Evolutionary conservation across 1,140 invertebrate genomes (phyloP), one percentile per base, ranked within the genome.

Genomic region (Caenorhabditis remanei): DNA sequence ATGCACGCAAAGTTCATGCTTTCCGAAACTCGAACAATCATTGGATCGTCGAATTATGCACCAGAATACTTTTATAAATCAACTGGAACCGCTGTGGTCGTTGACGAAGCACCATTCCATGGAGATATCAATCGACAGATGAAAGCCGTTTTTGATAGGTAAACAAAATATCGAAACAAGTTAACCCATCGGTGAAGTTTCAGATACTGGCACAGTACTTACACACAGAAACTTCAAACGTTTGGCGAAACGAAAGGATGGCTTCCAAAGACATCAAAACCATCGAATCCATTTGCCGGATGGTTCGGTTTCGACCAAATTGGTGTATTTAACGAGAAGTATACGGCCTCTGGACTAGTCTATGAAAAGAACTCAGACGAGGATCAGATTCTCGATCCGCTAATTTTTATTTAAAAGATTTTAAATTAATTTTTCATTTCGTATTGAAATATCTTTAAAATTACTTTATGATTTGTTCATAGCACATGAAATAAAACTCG

Each of bases 61-160:
- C 71, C 71, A 13, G 71, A 79, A 50, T 79, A 79, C 46, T 79
- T 79, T 79, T 79, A 79, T 41, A 79, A 79, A 79, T 79, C 71
- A 21, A 79, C 71, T 50, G 71, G 71, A 48, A 79, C 46, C 4
- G 71, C 71, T 11, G n/a, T 79, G 24, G 41, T 79, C 24, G 71
- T 79, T 11, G 71, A 79, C 16, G 71, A 79, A 79, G 71, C 50
- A 50, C 46, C 46, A 14, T 19, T 46, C 19, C 13, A 79, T 32
- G 71, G 71, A 2, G 71, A 79, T 50, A 79, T 79, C n/a, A 79
- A 79, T 24, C 13, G 40, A n/a, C 71, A 79, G 24, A 50, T 79
- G 1, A 79, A 79, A 50, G 71, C 43, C 6, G 71, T 79, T 50
- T 79, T 79, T n/a, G 46, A 79, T 14, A 40, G 71, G 71, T 79